phyloP scores from a whole-genome alignment of 2,113 vertebrate species.

The Pampusana beccarii region DNA sequence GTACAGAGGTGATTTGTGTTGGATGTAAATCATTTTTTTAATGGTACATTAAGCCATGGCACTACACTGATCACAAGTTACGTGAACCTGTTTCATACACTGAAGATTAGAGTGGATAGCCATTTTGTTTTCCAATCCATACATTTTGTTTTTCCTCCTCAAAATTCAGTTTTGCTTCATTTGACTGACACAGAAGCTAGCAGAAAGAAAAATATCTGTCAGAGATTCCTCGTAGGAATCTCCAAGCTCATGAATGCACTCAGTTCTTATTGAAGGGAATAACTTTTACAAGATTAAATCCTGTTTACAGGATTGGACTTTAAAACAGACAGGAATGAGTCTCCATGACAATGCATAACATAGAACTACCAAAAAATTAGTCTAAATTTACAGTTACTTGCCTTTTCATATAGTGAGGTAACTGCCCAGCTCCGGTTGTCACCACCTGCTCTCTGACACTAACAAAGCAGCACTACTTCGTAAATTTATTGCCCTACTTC shows the following conservation, averaged over 20 bases:
- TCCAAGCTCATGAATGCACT: not conserved
- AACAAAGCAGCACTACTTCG: not conserved
- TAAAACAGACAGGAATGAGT: not conserved
- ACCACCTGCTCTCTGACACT: not conserved
- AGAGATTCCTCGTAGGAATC: not conserved
- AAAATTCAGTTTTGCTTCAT: not conserved
- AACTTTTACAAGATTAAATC: not conserved
- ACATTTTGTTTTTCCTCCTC: not conserved
- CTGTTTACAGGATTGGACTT: not conserved
- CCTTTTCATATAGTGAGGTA: conserved; percentile 1
- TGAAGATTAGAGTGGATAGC: not conserved
- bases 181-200: not conserved
- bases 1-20: conserved; percentile 61
- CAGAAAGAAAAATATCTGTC: not conserved
- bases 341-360: conserved; percentile 15
- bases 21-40: conserved; percentile 23
- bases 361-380: not conserved
- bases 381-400: conserved; percentile 2
- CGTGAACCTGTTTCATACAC: not conserved
- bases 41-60: conserved; percentile 16
- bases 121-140: not conserved
- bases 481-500: not conserved
- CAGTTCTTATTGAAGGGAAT: not conserved
- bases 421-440: not conserved
- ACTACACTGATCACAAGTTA: not conserved